A percentile compares a stretch with the other conserved stretches of the same genome.
Evolutionary conservation across 2,113 vertebrate genomes (phyloP).

Genomic region (Neotragus pygmaeus): DNA sequence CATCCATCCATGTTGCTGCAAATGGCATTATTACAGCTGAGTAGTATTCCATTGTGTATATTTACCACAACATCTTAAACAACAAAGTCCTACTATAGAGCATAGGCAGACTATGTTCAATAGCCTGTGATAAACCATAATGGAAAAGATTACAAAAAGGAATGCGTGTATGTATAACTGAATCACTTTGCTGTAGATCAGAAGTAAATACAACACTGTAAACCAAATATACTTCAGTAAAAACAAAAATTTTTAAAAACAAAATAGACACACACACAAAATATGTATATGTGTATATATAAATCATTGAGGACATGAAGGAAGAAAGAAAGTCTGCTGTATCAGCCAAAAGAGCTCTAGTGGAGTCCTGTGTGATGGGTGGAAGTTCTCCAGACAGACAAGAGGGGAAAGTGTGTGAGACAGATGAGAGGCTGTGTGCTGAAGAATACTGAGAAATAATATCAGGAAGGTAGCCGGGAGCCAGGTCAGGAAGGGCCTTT

Average conservation of each 20-base stretch:
- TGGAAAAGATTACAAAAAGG: neutral
- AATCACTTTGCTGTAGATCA: neutral
- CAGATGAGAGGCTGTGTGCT: neutral
- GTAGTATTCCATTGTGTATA: neutral
- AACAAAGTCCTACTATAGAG: neutral
- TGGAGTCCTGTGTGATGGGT: neutral
- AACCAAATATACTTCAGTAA: neutral
- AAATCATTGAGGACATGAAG: too few relatives aligned
- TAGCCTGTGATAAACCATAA: neutral
- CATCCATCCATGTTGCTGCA: neutral
- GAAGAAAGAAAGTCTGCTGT: neutral
- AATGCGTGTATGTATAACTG: neutral
- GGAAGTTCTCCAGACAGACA: neutral
- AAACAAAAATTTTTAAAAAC: neutral
- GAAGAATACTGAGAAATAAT: neutral
- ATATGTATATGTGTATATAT: too few relatives aligned
- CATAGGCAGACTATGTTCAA: neutral
- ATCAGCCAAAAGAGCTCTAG: neutral
- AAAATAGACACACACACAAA: neutral
- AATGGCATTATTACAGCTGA: neutral
- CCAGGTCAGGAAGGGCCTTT: neutral
- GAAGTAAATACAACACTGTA: neutral
- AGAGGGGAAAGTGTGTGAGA: neutral
- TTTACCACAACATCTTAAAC: neutral
- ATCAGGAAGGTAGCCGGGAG: neutral